Base-by-base conservation (phyloP, 2,113 vertebrate genomes). In the Bucco capensis region DNA sequence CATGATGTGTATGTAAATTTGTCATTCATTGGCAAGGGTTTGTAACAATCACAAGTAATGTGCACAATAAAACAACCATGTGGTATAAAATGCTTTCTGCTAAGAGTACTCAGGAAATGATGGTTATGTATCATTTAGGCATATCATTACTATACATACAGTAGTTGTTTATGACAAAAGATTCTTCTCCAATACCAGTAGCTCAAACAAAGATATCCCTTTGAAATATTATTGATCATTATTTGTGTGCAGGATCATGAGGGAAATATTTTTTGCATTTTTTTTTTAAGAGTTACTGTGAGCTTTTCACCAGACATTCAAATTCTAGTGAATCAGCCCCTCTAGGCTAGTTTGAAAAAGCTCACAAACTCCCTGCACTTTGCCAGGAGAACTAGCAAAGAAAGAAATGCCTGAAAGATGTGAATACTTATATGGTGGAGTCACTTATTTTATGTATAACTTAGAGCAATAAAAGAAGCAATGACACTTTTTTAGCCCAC, bases 1-100 rank as follows among this genome's bases (percentile, higher is more conserved):
- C 98, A 98, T 97, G 95, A 98, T 94, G 97, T 97, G 96, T 98
- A 97, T 98, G 98, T 98, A 98, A 98, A 98, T 98, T 98, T 98
- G 98, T 98, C 98, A 98, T 97, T 98, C 97, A 98, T 97, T 97
- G 97, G 97, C 97, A 96, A 97, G 97, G 93, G 96, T 97, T 98
- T 97, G 95, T 97, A 97, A 97, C 97, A 96, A 96, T 97, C 97
- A 96, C 88, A 51, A 83, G 86, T 87, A 97, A 96, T 90, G 92
- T 91, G 96, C 96, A 96, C 96, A 97, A 96, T 93, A 96, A 97
- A 97, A 89, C 74, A 97, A 96, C 94, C 93, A 90, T 94, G 97
- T 94, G 95, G 83, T 94, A 95, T 93, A 93, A 97, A 97, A 96
- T 95, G 96, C 72, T 97, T 96, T 97, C 96, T 93, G 83, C 95